Percentiles rank a stretch among this genome's conserved stretches.
phyloP scores from a whole-genome alignment of 2,113 vertebrate genomes.

The Platichthys flesus region DNA sequence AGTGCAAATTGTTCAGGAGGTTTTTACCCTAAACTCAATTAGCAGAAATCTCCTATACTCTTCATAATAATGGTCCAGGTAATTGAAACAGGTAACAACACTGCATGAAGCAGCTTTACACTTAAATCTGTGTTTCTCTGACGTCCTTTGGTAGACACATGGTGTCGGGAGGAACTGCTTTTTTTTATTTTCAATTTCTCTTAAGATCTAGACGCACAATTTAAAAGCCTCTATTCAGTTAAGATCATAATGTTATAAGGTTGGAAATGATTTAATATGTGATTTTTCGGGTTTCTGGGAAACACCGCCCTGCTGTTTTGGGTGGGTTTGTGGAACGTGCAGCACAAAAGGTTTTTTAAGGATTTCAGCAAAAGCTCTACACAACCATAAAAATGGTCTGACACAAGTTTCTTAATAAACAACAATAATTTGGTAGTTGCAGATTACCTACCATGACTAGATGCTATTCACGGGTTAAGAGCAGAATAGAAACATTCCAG shows the following conservation, averaged over 20 bases:
- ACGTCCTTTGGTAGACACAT: not conserved
- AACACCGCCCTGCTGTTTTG: not conserved
- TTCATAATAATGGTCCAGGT: not conserved
- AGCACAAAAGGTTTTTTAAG: not conserved
- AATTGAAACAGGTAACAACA: too few relatives aligned
- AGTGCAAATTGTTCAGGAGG: not conserved
- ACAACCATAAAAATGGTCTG: not conserved
- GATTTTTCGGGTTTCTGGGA: too few relatives aligned
- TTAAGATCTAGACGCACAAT: not conserved
- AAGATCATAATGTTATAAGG: not conserved
- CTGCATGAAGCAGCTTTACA: too few relatives aligned
- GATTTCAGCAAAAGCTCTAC: not conserved
- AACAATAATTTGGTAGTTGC: not conserved
- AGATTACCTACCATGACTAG: not conserved
- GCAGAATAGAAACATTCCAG: conserved; percentile 1
- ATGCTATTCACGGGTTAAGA: not conserved
- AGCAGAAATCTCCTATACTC: not conserved
- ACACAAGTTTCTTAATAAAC: not conserved
- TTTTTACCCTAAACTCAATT: not conserved
- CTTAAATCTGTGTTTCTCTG: not conserved
- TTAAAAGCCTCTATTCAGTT: not conserved
- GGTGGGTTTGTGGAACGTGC: not conserved
- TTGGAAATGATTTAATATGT: not conserved
- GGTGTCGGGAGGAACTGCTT: not conserved
- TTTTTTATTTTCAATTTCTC: not conserved